A percentile compares a stretch with the other conserved stretches of the same genome.
These are phyloP conservation scores for Ctenopoma kingsleyae DNA, from an alignment of 2,797 vertebrate genomes.

Conservation along the genomic window DNA sequence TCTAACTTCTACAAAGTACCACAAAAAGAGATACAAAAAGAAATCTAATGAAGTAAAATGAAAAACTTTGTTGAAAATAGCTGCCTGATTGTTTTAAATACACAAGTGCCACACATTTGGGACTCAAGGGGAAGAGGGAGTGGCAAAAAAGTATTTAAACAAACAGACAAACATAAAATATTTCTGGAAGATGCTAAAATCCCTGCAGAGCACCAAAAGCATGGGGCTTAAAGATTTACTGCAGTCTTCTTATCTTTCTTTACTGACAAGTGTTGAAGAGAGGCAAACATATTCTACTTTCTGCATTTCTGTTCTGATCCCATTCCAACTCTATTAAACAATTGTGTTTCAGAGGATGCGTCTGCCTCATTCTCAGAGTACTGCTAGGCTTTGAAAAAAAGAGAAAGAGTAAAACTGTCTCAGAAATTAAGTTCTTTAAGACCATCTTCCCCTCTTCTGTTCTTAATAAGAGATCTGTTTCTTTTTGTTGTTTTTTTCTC, in stretches of 20 bases:
- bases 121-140: constrained; percentile 56
- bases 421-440: constrained; percentile 85
- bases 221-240: constrained; percentile 85
- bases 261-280: constrained; percentile 80
- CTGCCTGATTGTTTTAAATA: constrained; percentile 57
- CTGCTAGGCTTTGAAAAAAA: constrained; percentile 65
- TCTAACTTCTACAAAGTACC: constrained; percentile 44
- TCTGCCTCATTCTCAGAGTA: constrained; percentile 76
- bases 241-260: constrained; percentile 83
- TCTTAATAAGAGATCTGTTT: constrained; percentile 82
- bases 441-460: constrained; percentile 78
- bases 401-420: constrained; percentile 61
- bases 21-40: constrained; percentile 45
- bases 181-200: constrained; percentile 83
- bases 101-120: constrained; percentile 59
- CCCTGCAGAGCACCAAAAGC: constrained; percentile 83
- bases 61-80: constrained; percentile 42
- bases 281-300: constrained; percentile 81
- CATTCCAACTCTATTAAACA: constrained; percentile 83
- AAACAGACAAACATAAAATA: constrained; percentile 78
- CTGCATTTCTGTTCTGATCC: constrained; percentile 83
- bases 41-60: constrained; percentile 44
- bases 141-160: constrained; percentile 60
- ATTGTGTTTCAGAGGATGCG: constrained; percentile 76
- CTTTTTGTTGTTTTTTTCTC: constrained; percentile 77